Evolutionary conservation across 2,888 invertebrate genomes (phyloP).

Genomic region (Pyrocoelia pectoralis): DNA sequence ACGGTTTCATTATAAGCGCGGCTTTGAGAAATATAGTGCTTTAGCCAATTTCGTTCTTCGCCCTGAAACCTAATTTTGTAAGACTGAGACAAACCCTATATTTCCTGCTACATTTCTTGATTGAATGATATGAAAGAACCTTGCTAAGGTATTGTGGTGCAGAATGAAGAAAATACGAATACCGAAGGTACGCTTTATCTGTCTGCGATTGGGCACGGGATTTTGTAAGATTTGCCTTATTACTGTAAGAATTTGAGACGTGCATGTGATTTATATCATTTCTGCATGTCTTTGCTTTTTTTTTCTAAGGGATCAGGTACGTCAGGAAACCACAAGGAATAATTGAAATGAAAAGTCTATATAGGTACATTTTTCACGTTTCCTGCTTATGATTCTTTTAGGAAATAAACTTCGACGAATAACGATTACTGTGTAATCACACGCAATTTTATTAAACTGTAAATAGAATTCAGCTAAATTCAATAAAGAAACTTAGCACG

Average conservation of each 20-base stretch:
- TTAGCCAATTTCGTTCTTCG: conserved; percentile 54
- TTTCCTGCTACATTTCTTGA: conserved; percentile 58
- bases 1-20: conserved; percentile 56
- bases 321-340: conserved; percentile 17
- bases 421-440: no score
- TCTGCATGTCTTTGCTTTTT: conserved; percentile 28
- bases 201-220: conserved; percentile 31
- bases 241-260: conserved; percentile 38
- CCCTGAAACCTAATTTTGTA: conserved; percentile 57
- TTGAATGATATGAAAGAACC: conserved; percentile 50
- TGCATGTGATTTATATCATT: conserved; percentile 35
- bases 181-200: conserved; percentile 33
- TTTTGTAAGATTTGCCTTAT: conserved; percentile 41
- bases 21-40: conserved; percentile 56
- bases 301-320: conserved; percentile 25
- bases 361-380: conserved; percentile 13
- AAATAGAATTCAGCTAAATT: conserved; percentile 8
- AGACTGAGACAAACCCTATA: conserved; percentile 57
- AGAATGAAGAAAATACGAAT: conserved; percentile 22
- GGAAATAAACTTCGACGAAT: conserved; percentile 1
- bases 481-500: conserved; percentile 42
- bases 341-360: conserved; percentile 22
- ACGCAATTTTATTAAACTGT: neutral
- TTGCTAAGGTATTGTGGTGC: conserved; percentile 25
- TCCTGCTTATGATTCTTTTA: neutral